A percentile compares a stretch with the other conserved stretches of the same genome.
phyloP scores from a whole-genome alignment of 1,140 invertebrate species.

The Zelostemma sp. region DNA sequence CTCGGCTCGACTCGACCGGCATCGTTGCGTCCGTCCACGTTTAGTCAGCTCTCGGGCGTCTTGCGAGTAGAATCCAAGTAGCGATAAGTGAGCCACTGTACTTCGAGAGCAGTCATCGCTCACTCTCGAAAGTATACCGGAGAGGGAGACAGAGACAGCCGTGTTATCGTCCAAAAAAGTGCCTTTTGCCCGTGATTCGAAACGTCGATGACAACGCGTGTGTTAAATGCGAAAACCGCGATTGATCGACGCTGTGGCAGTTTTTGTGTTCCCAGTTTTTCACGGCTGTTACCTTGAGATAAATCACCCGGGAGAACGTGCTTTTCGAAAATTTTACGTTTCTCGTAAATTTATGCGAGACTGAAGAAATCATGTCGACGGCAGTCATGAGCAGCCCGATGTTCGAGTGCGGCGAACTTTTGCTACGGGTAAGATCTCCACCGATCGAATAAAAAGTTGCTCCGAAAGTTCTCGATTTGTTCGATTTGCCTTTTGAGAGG shows the following conservation, averaged over 20 bases:
- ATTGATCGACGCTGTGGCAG: constrained; percentile 51
- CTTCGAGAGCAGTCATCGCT: constrained; percentile 31
- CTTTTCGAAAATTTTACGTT: constrained; percentile 1
- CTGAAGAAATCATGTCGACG: constrained; percentile 60
- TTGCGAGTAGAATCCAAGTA: constrained; percentile 48
- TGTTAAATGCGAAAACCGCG: constrained; percentile 23
- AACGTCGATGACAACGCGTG: constrained; percentile 12
- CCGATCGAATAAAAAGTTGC: background rate
- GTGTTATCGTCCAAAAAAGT: constrained; percentile 8
- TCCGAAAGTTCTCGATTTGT: background rate
- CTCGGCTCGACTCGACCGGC: background rate
- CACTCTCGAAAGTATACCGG: constrained; percentile 46
- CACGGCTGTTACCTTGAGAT: constrained; percentile 10
- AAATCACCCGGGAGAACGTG: too few relatives aligned
- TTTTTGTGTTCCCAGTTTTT: constrained; percentile 51
- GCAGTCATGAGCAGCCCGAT: constrained; percentile 65
- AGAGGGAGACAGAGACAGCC: constrained; percentile 29
- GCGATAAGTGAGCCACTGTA: constrained; percentile 23
- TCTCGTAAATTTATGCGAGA: constrained; percentile 30
- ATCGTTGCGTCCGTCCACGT: constrained; percentile 14
- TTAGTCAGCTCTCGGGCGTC: constrained; percentile 60
- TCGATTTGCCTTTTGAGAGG: constrained; percentile 23
- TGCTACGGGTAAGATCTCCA: constrained; percentile 59
- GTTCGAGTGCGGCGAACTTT: constrained; percentile 62
- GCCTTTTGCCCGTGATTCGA: background rate